A percentile compares a stretch with the other conserved stretches of the same genome.
These are phyloP conservation scores for Melinopterus prodromus DNA, from an alignment of 2,888 invertebrate genomes.

Conservation along the genomic window DNA sequence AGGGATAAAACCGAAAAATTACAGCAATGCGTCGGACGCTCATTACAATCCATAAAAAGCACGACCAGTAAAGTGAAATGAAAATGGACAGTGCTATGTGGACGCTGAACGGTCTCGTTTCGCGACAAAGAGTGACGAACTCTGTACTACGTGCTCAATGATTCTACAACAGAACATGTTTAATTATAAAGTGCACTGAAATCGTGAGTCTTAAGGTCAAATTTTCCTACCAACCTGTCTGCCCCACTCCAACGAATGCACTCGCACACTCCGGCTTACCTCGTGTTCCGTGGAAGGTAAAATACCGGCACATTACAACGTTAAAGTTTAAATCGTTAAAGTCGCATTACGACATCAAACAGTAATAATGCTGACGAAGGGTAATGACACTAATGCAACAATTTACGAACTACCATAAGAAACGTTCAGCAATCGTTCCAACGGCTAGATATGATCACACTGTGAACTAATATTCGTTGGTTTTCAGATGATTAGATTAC, in stretches of 20 bases:
- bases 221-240: conserved; percentile 46
- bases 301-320: conserved; percentile 12
- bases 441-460: background rate
- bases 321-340: conserved; percentile 26
- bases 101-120: background rate
- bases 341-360: conserved; percentile 22
- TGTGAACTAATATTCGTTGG: background rate
- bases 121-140: conserved; percentile 19
- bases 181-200: conserved; percentile 59
- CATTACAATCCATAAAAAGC: background rate
- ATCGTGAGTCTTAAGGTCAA: conserved; percentile 59
- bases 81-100: too few relatives aligned
- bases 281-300: conserved; percentile 24
- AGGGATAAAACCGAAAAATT: background rate
- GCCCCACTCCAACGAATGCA: conserved; percentile 22
- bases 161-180: conserved; percentile 52
- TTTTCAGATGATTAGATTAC: background rate
- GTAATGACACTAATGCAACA: conserved; percentile 21
- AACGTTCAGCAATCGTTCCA: background rate
- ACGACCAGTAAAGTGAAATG: background rate
- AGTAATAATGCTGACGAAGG: conserved; percentile 18
- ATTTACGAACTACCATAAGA: conserved; percentile 14
- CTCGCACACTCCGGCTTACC: conserved; percentile 14
- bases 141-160: conserved; percentile 40
- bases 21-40: too few relatives aligned